Evolutionary conservation across 2,888 invertebrate species (phyloP), one percentile per base, ranked within the genome.

Genomic region (Stenotaenia linearis): DNA sequence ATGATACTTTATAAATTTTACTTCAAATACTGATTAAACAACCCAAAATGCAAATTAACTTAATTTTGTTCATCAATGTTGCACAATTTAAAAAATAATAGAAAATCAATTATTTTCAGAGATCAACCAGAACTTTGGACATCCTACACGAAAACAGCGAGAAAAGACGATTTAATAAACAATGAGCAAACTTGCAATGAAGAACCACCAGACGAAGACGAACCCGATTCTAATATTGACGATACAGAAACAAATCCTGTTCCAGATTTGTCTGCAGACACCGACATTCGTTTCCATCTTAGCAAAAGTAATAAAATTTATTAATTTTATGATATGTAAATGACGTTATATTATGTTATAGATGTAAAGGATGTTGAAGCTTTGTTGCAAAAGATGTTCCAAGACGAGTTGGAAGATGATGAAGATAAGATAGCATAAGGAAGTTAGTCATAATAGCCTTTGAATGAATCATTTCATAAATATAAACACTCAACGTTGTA

Each of bases 311-410:
- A 81, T 82, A 10, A n/a, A 50, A 18, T n/a, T 18, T 74, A 1
- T 25, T 1, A n/a, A n/a, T n/a, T n/a, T n/a, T n/a, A n/a, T n/a
- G n/a, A n/a, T n/a, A n/a, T n/a, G n/a, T n/a, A n/a, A n/a, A n/a
- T n/a, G n/a, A n/a, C n/a, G 9, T 32, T 32, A 32, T 32, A 6
- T 32, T 32, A 7, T 74, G 15, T 74, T 82, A 12, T 83, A 87
- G 87, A 84, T 82, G 83, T 84, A 0, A 86, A 86, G 82, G 86
- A 85, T 81, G 85, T 86, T 3, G 86, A 86, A 80, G 85, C 85
- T 6, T 82, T 87, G 30, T 83, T 87, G 6, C 85, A 86, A 81
- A 84, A 85, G 80, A 87, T 87, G 87, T 87, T 87, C 84, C 86
- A 87, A 82, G 85, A 85, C 75, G 87, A 87, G 82, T 84, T 86